A percentile compares a stretch with the other conserved stretches of the same genome.
These are phyloP conservation scores for Phaetusa simplex DNA, from an alignment of 2,113 vertebrate genomes.

Conservation along the genomic window DNA sequence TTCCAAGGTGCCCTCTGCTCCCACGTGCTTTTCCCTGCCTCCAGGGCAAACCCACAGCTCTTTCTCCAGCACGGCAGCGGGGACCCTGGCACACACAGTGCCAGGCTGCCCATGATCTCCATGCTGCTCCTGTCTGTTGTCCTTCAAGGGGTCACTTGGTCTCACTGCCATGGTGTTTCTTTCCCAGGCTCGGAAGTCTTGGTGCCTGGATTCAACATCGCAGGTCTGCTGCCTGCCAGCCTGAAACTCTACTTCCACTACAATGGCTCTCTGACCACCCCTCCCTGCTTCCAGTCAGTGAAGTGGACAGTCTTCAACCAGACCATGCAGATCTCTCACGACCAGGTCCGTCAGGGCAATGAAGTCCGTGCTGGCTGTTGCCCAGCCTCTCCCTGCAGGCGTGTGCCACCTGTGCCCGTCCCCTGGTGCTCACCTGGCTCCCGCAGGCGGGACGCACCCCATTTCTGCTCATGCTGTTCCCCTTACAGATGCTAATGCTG, in stretches of 20 bases:
- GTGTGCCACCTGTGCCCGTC: fast-evolving
- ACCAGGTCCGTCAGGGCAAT: background rate
- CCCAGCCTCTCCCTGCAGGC: background rate
- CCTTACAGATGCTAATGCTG: constrained; percentile 6
- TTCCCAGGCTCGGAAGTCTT: constrained; percentile 68
- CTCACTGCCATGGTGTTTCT: background rate
- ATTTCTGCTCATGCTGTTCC: background rate
- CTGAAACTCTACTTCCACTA: constrained; percentile 83
- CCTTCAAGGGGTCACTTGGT: background rate
- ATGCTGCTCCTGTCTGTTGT: background rate
- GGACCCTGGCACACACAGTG: background rate
- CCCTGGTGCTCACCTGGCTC: background rate
- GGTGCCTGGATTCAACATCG: constrained; percentile 80
- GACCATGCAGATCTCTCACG: constrained; percentile 76
- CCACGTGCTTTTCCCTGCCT: background rate
- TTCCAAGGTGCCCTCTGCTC: background rate
- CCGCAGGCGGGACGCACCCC: background rate
- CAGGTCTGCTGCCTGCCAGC: constrained; percentile 78
- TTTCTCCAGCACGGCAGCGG: background rate
- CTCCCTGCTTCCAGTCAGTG: constrained; percentile 82
- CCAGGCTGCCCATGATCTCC: background rate
- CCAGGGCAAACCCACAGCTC: background rate
- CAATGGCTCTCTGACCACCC: constrained; percentile 85
- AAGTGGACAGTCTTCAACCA: constrained; percentile 89
- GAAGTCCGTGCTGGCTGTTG: background rate